Conservation (phyloP, 2,113 vertebrate genomes). For the Hippolais icterina region DNA sequence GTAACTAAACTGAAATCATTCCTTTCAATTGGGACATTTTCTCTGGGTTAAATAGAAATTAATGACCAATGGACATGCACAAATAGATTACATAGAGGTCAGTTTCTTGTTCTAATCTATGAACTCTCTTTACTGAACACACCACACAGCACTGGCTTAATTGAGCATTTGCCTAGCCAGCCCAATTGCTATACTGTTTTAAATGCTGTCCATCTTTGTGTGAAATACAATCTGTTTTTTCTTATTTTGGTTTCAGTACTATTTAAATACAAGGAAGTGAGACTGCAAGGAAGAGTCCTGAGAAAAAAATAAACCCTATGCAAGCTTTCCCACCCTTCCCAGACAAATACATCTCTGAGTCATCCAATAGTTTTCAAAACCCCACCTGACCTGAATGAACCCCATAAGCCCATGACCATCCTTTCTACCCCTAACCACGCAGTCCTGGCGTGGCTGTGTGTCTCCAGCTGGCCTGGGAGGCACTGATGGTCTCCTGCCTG, state of each 20-base stretch:
- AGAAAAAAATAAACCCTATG: neutral
- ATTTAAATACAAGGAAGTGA: neutral
- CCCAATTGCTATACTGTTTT: neutral
- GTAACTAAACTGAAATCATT: slow-evolving; percentile 35
- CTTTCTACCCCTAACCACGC: neutral
- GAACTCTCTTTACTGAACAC: neutral
- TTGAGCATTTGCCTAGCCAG: neutral
- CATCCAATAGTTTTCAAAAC: neutral
- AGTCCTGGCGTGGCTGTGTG: neutral
- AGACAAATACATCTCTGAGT: neutral
- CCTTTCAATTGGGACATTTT: slow-evolving; percentile 45
- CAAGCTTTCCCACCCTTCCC: neutral
- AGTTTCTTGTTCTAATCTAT: slow-evolving; percentile 10
- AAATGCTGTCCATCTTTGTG: neutral
- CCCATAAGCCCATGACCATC: neutral
- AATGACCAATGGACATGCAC: neutral
- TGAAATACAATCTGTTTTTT: neutral
- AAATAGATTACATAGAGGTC: neutral
- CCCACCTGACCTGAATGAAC: neutral
- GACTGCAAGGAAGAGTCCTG: neutral
- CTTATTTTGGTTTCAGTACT: neutral
- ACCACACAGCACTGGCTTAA: neutral
- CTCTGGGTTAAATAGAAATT: slow-evolving; percentile 36
- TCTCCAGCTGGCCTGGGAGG: neutral
- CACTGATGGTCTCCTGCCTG: neutral